phyloP scores from a whole-genome alignment of 2,113 vertebrate genomes.

The Aleadryas rufinucha region DNA sequence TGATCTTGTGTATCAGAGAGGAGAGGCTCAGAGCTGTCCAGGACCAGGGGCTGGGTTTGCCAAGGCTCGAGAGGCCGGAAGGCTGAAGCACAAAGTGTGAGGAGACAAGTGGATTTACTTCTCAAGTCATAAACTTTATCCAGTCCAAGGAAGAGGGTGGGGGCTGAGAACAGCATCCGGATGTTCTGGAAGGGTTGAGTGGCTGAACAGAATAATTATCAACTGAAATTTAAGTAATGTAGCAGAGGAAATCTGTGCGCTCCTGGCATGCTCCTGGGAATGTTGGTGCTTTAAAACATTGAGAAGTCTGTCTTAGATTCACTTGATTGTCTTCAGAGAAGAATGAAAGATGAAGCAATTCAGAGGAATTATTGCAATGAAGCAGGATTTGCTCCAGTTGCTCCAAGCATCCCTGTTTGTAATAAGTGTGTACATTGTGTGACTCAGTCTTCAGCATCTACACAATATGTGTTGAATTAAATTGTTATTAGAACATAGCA shows the following conservation, averaged over 20 bases:
- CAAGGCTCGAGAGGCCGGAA: neutral
- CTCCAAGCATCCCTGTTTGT: constrained; percentile 45
- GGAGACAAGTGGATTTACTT: neutral
- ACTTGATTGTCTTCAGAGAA: constrained; percentile 47
- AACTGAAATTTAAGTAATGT: neutral
- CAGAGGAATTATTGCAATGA: constrained; percentile 20
- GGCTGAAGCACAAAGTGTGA: neutral
- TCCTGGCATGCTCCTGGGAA: neutral
- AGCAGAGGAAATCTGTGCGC: neutral
- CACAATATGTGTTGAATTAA: constrained; percentile 74
- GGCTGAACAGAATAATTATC: neutral
- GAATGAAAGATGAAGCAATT: constrained; percentile 41
- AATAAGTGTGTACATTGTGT: constrained; percentile 49
- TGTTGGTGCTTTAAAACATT: neutral
- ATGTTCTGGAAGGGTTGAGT: neutral
- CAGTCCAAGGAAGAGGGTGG: neutral
- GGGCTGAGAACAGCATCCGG: neutral
- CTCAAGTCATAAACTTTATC: neutral
- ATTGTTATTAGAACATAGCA: constrained; percentile 66
- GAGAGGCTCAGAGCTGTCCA: neutral
- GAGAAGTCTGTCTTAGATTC: neutral
- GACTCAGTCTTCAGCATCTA: constrained; percentile 42
- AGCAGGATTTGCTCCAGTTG: constrained; percentile 41
- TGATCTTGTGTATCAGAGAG: neutral
- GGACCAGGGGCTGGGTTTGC: neutral